Percentiles rank a stretch among this genome's conserved stretches.
phyloP scores from a whole-genome alignment of 2,888 invertebrate genomes.

The Altica lythri region DNA sequence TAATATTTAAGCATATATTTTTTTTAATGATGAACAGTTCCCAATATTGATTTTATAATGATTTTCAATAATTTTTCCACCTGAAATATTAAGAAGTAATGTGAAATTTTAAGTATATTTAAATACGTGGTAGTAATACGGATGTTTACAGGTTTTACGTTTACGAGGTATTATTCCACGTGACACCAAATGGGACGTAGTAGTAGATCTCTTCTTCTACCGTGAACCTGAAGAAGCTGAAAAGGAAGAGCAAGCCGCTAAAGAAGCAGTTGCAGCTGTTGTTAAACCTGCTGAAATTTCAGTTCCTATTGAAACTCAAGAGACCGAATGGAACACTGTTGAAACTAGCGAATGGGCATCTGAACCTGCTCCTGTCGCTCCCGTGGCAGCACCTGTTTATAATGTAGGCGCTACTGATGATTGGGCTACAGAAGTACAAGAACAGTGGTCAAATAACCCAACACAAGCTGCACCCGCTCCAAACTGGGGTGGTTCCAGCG shows the following conservation, averaged over 20 bases:
- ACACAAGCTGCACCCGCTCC: slow-evolving; percentile 54
- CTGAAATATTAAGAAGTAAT: slow-evolving; percentile 44
- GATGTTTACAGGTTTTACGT: slow-evolving; percentile 80
- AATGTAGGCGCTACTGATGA: slow-evolving; percentile 52
- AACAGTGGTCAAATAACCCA: slow-evolving; percentile 34
- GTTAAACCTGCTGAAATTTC: slow-evolving; percentile 49
- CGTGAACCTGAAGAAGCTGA: slow-evolving; percentile 98
- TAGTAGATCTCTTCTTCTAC: slow-evolving; percentile 99
- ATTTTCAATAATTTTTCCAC: slow-evolving; percentile 50
- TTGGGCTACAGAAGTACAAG: slow-evolving; percentile 44
- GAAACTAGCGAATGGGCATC: slow-evolving; percentile 61
- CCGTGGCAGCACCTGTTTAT: slow-evolving; percentile 50
- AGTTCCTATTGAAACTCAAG: slow-evolving; percentile 44
- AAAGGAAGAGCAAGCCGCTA: slow-evolving; percentile 91
- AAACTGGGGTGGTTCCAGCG: slow-evolving; percentile 67
- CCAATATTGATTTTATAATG: slow-evolving; percentile 41
- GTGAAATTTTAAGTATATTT: too few relatives aligned
- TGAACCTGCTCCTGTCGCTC: slow-evolving; percentile 45
- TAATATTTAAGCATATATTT: not conserved
- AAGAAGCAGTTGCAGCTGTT: slow-evolving; percentile 67
- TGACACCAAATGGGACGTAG: slow-evolving; percentile 94
- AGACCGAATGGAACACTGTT: slow-evolving; percentile 59
- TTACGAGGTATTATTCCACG: slow-evolving; percentile 92
- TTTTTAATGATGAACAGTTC: slow-evolving; percentile 46
- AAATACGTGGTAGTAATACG: too few relatives aligned